Base-by-base conservation (phyloP, 2,797 vertebrate genomes). In the Thunnus albacares region DNA sequence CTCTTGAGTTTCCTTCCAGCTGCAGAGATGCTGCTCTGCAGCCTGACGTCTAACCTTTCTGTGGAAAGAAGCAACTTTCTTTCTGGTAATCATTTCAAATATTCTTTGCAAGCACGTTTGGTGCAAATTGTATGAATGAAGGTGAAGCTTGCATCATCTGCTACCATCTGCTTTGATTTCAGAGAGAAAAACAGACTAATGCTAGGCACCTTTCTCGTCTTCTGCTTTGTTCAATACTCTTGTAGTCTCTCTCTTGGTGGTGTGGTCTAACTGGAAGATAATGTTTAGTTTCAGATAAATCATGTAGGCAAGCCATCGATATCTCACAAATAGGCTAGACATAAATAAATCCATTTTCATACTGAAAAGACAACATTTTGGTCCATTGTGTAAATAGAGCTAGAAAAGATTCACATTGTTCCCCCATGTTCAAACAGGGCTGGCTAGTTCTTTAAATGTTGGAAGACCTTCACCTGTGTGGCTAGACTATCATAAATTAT, bases 401-500 rank as follows among this genome's bases (percentile, higher is more conserved):
- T 92, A 90, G 65, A 93, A 92, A 92, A 90, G 80, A 76, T 88
- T 90, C 75, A 89, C 83, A 88, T 86, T 79, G 77, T 82, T 71
- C 72, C 71, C 83, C 83, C 14, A 22, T 71, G 41, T 77, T 84
- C 24, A 82, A 77, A 86, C 35, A 52, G 81, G 83, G 69, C 67
- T 60, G 52, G 64, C 53, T 64, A 81, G 65, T 86, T 85, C 69
- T 73, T 70, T 72, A 90, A 75, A 88, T 56, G 66, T 82, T 93
- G 94, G 93, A 95, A 95, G 93, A 95, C 93, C 89, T 79, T 91
- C 82, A 82, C 86, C 85, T 85, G 71, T 87, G 83, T 86, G 85
- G 84, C 75, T 75, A 82, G 81, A 92, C 76, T 91, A 86, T 90
- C 73, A 69, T 82, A 82, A 79, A 87, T 77, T 5, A 84, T 86